phyloP scores from a whole-genome alignment of 2,113 vertebrate genomes.

The Mixornis gularis region DNA sequence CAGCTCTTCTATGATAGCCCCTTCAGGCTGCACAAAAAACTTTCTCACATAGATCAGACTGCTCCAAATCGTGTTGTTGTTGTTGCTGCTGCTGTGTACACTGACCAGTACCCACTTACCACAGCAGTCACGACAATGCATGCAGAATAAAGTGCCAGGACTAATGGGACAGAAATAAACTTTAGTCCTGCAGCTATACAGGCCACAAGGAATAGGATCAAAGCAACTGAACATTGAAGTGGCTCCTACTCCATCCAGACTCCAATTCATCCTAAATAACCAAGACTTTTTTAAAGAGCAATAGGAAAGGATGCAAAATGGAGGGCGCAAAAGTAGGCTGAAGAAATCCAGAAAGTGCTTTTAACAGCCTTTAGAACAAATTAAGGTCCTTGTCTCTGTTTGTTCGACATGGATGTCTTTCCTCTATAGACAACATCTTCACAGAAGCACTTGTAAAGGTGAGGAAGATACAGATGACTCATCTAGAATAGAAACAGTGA shows the following conservation, averaged over 20 bases:
- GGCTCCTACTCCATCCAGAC: background rate
- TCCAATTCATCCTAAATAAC: background rate
- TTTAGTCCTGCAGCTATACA: background rate
- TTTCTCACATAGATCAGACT: background rate
- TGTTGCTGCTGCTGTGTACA: background rate
- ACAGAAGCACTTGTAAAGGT: background rate
- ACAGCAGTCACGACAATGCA: background rate
- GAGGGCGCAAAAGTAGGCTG: background rate
- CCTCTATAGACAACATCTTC: background rate
- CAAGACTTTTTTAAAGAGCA: background rate
- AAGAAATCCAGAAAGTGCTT: background rate
- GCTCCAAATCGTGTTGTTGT: background rate
- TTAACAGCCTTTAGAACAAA: background rate
- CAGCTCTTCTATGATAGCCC: background rate
- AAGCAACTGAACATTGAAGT: background rate
- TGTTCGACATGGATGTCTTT: background rate
- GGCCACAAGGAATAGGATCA: background rate
- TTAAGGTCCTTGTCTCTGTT: background rate
- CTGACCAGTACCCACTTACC: background rate
- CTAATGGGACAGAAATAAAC: background rate
- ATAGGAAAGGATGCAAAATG: background rate
- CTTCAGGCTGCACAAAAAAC: background rate
- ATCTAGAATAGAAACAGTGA: background rate
- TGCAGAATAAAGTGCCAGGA: background rate
- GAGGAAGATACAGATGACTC: background rate